Base-by-base conservation (phyloP, 2,888 invertebrate genomes). In the Celastrina argiolus region DNA sequence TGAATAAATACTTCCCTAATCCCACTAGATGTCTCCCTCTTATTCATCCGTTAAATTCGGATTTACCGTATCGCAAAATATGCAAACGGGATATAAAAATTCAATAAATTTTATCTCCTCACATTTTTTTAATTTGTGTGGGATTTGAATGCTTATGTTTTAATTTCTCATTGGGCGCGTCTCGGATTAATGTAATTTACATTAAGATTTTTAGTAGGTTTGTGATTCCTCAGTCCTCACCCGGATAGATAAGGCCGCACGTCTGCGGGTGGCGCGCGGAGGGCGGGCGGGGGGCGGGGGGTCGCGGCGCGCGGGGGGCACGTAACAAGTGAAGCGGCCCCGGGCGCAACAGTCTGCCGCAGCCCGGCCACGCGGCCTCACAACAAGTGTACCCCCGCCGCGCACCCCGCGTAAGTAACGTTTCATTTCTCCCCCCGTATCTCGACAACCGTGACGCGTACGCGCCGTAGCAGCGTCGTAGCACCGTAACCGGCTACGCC, bases 341-440 rank as follows among this genome's bases (percentile, higher is more conserved):
- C 83, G 89, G 90, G 90, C 88, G 90, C 90, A 91, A 91, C 90
- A 91, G 90, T 91, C 89, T 91, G 90, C 90, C 89, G 88, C 83
- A 84, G 89, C 89, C 84, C 90, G 88, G 89, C 87, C 87, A 86
- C 88, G 88, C 88, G 90, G 86, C 80, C 78, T 77, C 83, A 87
- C 86, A 79, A 79, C 78, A 78, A 83, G 82, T 82, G 79, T 80
- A 79, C 81, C 74, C 56, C 73, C 69, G 71, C 68, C 71, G 73
- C 68, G 70, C 72, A 69, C 65, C 71, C 66, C 83, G 82, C 87
- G 87, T 88, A 85, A 88, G 88, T 88, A 86, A 77, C 79, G 75
- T 80, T 81, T 82, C 76, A 75, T 81, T 80, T 74, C 79, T 81
- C 51, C 78, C 77, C 75, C 76, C 76, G 71, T 76, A 74, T 71